Evolutionary conservation across 2,888 invertebrate genomes (phyloP).

Genomic region (Eilema depressum): DNA sequence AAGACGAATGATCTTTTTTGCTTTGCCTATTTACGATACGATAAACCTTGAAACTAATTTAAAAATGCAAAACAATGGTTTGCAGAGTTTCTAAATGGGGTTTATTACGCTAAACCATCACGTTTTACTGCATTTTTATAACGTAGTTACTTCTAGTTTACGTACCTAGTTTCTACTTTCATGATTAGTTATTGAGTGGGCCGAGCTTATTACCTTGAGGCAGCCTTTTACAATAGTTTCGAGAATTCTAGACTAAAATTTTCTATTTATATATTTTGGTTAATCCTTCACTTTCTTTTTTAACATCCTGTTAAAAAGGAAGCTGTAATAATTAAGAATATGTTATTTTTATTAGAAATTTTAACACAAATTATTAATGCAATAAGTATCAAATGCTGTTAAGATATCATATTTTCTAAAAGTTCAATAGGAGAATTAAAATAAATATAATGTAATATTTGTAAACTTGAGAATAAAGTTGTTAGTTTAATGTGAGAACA

Average conservation of each 20-base stretch:
- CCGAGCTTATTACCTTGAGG: not conserved
- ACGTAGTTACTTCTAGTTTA: not conserved
- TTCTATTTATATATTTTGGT: not conserved
- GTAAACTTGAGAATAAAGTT: too few species aligned
- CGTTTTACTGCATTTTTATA: slow-evolving; percentile 1
- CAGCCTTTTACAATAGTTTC: not conserved
- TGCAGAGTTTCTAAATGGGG: not conserved
- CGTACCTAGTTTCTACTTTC: not conserved
- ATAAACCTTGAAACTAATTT: not conserved
- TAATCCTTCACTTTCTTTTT: not conserved
- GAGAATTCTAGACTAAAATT: not conserved
- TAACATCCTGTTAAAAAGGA: not conserved
- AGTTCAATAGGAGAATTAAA: not conserved
- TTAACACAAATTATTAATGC: not conserved
- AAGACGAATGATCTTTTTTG: not conserved
- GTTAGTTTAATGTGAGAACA: slow-evolving; percentile 1
- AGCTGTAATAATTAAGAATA: not conserved
- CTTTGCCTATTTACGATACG: not conserved
- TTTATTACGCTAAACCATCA: not conserved
- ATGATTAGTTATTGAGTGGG: not conserved
- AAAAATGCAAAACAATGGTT: not conserved
- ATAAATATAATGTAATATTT: not conserved
- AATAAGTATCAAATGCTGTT: not conserved
- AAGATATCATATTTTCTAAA: not conserved
- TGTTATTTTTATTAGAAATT: not conserved